Evolutionary conservation across 2,888 invertebrate species (phyloP), one percentile per base, ranked within the genome.

Genomic region (Spodoptera exigua): DNA sequence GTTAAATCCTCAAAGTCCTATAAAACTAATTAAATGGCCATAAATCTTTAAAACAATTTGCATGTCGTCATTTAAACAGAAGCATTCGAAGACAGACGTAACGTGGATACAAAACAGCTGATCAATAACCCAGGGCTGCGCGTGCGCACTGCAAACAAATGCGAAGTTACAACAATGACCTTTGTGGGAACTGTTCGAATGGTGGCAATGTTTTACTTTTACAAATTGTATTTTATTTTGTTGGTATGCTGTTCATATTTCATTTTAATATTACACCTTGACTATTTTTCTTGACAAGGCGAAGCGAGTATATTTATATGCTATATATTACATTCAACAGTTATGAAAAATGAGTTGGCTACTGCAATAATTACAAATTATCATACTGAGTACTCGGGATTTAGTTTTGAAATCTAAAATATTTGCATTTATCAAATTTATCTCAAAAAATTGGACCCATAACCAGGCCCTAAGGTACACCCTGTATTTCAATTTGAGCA

Each of bases 51-150:
- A 54, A 64, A 49, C 1, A 48, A 65, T 61, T 60, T 56, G 53
- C 61, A 60, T 65, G 49, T 39, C 14, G 46, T 46, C 41, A 55
- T 60, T 44, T 37, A 27, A 56, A 60, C 56, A 47, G 68, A 48
- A 63, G 72, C 54, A 37, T 40, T 58, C 51, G 16, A 39, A 39
- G 10, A 37, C 7, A 27, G 40, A 51, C 44, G 49, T 36, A 52
- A 18, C 47, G 40, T 73, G 76, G 53, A 9, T 70, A 74, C 65
- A 57, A 67, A 73, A 61, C 74, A 74, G 62, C 68, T 68, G 68
- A 68, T 70, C 47, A 61, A 21, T 54, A 52, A 57, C 56, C 65
- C 58, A 61, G 41, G 49, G n/a, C 39, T 11, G 16, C 58, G 60
- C 49, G 64, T 60, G 70, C 66, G 57, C 39, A 27, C 3, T 14